Conservation (phyloP, 2,797 vertebrate species). For the Mormyrus proboscirostris region DNA sequence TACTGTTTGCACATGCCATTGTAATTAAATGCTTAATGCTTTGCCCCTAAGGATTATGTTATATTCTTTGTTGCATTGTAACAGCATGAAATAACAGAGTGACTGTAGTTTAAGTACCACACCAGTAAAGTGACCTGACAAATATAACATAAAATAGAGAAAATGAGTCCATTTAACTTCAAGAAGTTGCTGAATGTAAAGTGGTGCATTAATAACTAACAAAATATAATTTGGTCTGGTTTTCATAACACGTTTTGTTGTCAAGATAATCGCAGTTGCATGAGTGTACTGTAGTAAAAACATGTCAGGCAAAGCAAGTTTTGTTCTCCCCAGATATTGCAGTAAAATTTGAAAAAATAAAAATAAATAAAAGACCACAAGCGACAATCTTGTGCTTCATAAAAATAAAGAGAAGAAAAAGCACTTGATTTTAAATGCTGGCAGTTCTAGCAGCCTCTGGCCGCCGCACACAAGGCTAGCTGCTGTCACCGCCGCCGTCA, state of each 20-base stretch:
- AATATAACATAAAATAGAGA: neutral
- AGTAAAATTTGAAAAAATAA: neutral
- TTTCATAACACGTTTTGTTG: neutral
- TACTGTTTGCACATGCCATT: conserved; percentile 41
- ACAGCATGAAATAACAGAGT: neutral
- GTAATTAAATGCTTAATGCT: conserved; percentile 60
- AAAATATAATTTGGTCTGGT: neutral
- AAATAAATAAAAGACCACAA: neutral
- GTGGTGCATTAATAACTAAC: neutral
- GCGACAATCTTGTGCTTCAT: neutral
- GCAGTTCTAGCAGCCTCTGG: neutral
- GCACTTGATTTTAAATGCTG: neutral
- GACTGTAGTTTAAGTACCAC: neutral
- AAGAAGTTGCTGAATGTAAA: neutral
- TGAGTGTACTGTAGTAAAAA: neutral
- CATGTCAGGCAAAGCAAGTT: neutral
- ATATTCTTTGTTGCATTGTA: conserved; percentile 42
- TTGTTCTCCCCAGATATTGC: neutral
- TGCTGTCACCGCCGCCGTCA: neutral
- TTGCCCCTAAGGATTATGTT: conserved; percentile 51
- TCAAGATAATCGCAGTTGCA: neutral
- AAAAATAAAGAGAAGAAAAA: neutral
- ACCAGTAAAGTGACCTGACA: neutral
- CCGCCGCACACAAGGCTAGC: neutral
- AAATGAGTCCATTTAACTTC: neutral